Conservation (phyloP, 2,888 invertebrate species). For the Psylliodes chrysocephalus region DNA sequence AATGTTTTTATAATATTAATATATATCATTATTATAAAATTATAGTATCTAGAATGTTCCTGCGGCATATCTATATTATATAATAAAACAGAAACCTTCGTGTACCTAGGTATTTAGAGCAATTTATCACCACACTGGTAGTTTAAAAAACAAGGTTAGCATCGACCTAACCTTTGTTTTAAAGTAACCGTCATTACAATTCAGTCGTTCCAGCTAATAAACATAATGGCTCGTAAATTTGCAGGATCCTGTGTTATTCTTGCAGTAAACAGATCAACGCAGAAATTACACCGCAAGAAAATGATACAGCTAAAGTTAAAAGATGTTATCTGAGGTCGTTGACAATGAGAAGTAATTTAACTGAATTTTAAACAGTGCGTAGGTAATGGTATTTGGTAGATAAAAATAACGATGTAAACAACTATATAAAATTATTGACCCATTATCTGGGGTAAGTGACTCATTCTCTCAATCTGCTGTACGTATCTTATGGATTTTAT, state of each 20-base stretch:
- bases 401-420: not conserved
- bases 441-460: not conserved
- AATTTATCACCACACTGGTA: not conserved
- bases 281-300: not conserved
- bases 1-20: too few species aligned
- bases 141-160: not conserved
- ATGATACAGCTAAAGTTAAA: not conserved
- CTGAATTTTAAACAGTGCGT: conserved; percentile 3
- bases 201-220: conserved; percentile 12
- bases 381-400: conserved; percentile 1
- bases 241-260: conserved; percentile 8
- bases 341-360: conserved; percentile 1
- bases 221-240: conserved; percentile 16
- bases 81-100: too few species aligned
- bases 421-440: not conserved
- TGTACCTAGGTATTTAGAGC: not conserved
- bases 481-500: too few species aligned
- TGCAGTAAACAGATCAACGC: conserved; percentile 5
- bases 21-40: too few species aligned
- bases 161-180: conserved; percentile 2
- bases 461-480: too few species aligned
- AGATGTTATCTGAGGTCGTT: conserved; percentile 14
- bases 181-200: conserved; percentile 3
- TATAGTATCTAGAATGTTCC: too few species aligned
- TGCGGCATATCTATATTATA: too few species aligned